Conservation (phyloP, 1,140 invertebrate species). For the Acromyrmex charruanus region DNA sequence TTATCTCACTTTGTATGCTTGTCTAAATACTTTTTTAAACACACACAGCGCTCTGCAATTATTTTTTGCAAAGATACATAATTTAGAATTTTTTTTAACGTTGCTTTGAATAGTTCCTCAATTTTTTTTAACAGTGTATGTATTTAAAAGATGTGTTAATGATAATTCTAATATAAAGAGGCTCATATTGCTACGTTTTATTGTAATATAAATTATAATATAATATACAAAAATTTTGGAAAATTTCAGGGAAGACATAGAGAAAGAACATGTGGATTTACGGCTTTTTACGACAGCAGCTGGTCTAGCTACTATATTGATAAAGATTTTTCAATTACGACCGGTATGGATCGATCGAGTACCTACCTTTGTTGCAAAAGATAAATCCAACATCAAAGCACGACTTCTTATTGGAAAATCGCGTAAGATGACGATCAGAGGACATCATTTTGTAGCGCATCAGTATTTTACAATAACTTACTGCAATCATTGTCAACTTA, state of each 20-base stretch:
- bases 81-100: too few species aligned
- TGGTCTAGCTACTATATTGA: constrained; percentile 92
- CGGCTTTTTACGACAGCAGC: constrained; percentile 91
- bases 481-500: constrained; percentile 97
- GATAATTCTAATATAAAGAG: background rate
- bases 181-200: background rate
- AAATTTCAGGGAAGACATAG: constrained; percentile 89
- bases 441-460: constrained; percentile 96
- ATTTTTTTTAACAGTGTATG: too few species aligned
- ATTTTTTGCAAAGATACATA: too few species aligned
- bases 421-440: constrained; percentile 93
- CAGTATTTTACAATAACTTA: constrained; percentile 96
- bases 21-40: too few species aligned
- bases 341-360: constrained; percentile 89
- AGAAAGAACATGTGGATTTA: constrained; percentile 90
- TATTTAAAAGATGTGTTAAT: background rate
- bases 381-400: constrained; percentile 91
- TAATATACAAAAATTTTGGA: background rate
- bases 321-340: constrained; percentile 90
- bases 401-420: constrained; percentile 91
- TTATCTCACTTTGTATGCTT: too few species aligned
- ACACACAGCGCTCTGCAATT: too few species aligned
- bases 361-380: constrained; percentile 94
- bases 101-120: too few species aligned
- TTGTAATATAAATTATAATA: constrained; percentile 12